These are phyloP conservation scores for Parauchenoglanis punctatus DNA, from an alignment of 2,797 vertebrate genomes.

Conservation along the genomic window DNA sequence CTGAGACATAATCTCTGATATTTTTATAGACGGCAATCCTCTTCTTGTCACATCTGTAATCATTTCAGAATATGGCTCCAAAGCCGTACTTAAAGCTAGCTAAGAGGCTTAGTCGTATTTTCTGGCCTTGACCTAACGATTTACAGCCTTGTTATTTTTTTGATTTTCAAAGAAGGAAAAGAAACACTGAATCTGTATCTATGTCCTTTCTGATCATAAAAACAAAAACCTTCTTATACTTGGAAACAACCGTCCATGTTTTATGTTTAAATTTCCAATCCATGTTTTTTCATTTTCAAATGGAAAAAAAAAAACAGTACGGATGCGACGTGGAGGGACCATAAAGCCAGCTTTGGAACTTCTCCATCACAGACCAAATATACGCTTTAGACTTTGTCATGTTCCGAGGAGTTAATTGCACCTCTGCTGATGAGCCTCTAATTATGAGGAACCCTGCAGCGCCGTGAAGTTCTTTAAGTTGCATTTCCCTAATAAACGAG, in stretches of 20 bases:
- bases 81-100: neutral
- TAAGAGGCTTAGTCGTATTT: neutral
- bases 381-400: conserved; percentile 26
- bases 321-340: too few relatives aligned
- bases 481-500: conserved; percentile 43
- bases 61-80: too few relatives aligned
- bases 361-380: neutral
- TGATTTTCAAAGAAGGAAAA: neutral
- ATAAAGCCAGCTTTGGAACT: neutral
- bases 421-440: conserved; percentile 57
- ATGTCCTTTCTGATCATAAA: neutral
- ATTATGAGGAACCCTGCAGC: conserved; percentile 63
- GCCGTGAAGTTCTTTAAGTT: conserved; percentile 59
- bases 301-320: accelerated
- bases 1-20: neutral
- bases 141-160: neutral
- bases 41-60: neutral
- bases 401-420: conserved; percentile 28
- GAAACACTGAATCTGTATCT: neutral
- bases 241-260: neutral
- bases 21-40: neutral
- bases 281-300: neutral
- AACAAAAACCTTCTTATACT: neutral
- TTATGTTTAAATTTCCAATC: neutral
- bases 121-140: neutral